Base-by-base conservation (phyloP, 2,888 invertebrate genomes). In the Dicyrtomina minuta region DNA sequence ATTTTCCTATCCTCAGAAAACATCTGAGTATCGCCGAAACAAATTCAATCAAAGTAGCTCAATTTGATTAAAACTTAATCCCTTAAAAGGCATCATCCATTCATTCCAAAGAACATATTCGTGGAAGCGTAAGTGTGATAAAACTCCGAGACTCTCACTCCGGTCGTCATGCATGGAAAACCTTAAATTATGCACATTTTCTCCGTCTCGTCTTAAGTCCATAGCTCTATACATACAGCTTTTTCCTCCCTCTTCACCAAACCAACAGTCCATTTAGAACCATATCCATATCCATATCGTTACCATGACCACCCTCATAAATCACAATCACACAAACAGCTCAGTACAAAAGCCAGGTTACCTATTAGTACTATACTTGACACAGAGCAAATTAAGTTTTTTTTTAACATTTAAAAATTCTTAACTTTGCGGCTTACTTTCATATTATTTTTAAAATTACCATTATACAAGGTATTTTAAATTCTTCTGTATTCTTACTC, bases 51-150 rank as follows among this genome's bases (percentile, higher is more conserved):
- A 75, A 72, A 73, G 74, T 68, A 66, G 62, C 70, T 43, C 70
- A 72, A 75, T 75, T 74, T 74, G 73, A 75, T 75, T 74, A 75
- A 74, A 75, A 74, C 70, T 71, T 73, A 75, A 75, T 74, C 75
- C 73, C 73, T 70, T 75, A 73, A 75, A 74, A 74, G 70, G 70
- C 61, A 66, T 72, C 65, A 65, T 65, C 64, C 64, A 65, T 53
- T 65, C 64, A 65, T 65, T 65, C 15, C 39, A 55, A 4, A 41
- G 20, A 65, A 43, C 64, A 53, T 53, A 53, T 33, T 49, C 41
- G 39, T 3, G 51, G 22, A 20, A 2, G 5, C 39, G 24, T 27
- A 20, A 39, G 39, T 41, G 59, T 27, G 59, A 59, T 39, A 44
- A 24, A 44, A 61, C 44, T n/a, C 10, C 8, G 22, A 8, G 27